These are phyloP conservation scores for Crossaster papposus DNA, from an alignment of 53 echinoderm and acorn worm genomes.

Conservation along the genomic window DNA sequence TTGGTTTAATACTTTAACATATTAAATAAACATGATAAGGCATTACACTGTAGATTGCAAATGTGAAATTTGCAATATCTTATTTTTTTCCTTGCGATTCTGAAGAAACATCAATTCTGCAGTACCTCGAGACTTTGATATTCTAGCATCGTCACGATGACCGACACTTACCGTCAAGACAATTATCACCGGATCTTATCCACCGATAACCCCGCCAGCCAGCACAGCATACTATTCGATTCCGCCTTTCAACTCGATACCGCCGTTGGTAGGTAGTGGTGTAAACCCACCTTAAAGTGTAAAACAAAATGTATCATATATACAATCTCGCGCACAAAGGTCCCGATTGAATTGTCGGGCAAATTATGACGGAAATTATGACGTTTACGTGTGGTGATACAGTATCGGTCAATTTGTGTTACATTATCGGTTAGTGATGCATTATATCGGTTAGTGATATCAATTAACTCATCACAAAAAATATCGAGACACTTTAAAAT, in stretches of 20 bases:
- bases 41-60: neutral
- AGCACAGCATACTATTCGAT: neutral
- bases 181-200: neutral
- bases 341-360: too few relatives aligned
- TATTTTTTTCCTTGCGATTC: neutral
- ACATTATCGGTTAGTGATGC: too few relatives aligned
- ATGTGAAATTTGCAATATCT: neutral
- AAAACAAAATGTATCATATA: neutral
- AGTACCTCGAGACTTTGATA: neutral
- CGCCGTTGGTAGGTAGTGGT: neutral
- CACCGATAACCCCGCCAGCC: neutral
- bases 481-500: too few relatives aligned
- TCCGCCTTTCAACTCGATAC: neutral
- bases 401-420: too few relatives aligned
- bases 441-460: too few relatives aligned
- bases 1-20: too few relatives aligned
- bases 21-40: too few relatives aligned
- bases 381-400: too few relatives aligned
- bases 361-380: too few relatives aligned
- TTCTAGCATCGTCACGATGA: neutral
- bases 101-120: neutral
- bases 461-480: too few relatives aligned
- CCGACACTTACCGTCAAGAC: conserved; percentile 8
- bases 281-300: neutral
- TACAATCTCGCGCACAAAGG: too few relatives aligned